These are phyloP conservation scores for Achlya flavicornis DNA, from an alignment of 2,888 invertebrate species.

Conservation along the genomic window DNA sequence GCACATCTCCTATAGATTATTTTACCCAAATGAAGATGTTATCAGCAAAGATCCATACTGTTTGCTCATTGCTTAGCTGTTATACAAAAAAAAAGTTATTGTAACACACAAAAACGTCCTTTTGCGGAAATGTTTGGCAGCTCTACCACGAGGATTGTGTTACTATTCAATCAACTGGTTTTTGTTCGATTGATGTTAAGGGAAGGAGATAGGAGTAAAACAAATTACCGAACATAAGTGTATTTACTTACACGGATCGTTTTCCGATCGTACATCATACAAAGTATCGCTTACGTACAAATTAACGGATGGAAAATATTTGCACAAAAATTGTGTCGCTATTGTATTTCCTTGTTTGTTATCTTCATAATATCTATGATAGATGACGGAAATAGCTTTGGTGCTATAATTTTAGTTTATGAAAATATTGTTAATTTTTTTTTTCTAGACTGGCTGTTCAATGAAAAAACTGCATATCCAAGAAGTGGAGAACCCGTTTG, in stretches of 20 bases:
- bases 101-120: conserved; percentile 18
- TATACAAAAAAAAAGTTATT: conserved; percentile 10
- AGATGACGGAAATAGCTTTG: background rate
- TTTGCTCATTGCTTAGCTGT: background rate
- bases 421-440: no score
- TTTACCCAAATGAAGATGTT: no score
- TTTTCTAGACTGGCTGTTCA: no score
- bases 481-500: no score
- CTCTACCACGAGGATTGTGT: conserved; percentile 59
- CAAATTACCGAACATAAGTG: conserved; percentile 54
- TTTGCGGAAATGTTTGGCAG: conserved; percentile 41
- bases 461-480: no score
- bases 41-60: no score
- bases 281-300: conserved; percentile 65
- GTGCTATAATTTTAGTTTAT: background rate
- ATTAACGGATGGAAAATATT: conserved; percentile 60
- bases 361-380: background rate
- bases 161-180: conserved; percentile 70
- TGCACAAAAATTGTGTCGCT: conserved; percentile 34
- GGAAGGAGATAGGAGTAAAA: conserved; percentile 52
- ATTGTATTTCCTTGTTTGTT: conserved; percentile 22
- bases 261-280: conserved; percentile 48
- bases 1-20: no score
- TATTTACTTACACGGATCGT: conserved; percentile 64
- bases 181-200: conserved; percentile 58